phyloP scores from a whole-genome alignment of 2,797 vertebrate genomes.

The Spinus pinus region DNA sequence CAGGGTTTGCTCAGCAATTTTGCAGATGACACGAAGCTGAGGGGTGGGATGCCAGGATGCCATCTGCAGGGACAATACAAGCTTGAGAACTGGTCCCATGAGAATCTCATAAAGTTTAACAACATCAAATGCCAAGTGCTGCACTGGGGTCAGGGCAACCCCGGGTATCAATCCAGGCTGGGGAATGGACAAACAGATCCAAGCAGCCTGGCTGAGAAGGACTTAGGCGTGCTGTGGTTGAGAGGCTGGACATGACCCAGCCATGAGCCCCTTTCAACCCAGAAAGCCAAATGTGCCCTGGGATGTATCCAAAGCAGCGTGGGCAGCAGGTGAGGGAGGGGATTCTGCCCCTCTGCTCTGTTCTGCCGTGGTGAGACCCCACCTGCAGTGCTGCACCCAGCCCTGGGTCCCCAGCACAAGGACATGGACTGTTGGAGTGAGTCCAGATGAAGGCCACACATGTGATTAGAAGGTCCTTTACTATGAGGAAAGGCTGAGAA shows the following conservation, averaged over 20 bases:
- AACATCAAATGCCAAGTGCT: neutral
- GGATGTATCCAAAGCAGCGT: rapidly evolving
- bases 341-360: neutral
- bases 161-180: rapidly evolving
- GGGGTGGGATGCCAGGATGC: neutral
- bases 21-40: neutral
- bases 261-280: neutral
- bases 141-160: rapidly evolving
- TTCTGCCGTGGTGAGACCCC: neutral
- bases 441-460: neutral
- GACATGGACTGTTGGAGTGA: rapidly evolving
- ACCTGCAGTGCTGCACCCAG: neutral
- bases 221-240: neutral
- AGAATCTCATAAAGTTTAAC: neutral
- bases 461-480: neutral
- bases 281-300: rapidly evolving
- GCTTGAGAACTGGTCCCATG: rapidly evolving
- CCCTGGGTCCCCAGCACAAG: rapidly evolving
- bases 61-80: neutral
- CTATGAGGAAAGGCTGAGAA: neutral
- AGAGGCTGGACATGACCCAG: neutral
- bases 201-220: rapidly evolving
- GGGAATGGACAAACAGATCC: neutral
- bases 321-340: neutral
- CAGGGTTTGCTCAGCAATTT: rapidly evolving